These are phyloP conservation scores for Athripsodes cinereus DNA, from an alignment of 2,888 invertebrate genomes.

Conservation along the genomic window DNA sequence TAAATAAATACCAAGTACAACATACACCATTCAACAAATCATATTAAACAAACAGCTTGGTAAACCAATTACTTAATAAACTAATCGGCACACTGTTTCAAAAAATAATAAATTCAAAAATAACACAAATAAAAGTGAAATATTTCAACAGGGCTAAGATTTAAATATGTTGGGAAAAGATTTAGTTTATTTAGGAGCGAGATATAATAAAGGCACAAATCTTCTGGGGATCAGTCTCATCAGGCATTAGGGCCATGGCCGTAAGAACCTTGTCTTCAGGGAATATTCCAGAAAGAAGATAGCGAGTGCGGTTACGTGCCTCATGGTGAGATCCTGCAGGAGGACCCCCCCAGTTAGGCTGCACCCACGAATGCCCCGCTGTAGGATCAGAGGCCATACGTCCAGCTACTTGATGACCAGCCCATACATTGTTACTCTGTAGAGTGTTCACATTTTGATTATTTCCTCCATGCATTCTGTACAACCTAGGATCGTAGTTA, in stretches of 20 bases:
- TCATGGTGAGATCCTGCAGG: conserved; percentile 40
- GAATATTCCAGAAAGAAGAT: conserved; percentile 86
- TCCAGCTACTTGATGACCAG: conserved; percentile 53
- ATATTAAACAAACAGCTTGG: no score
- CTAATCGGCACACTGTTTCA: no score
- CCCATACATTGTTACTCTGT: conserved; percentile 27
- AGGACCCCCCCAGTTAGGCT: conserved; percentile 29
- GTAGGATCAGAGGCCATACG: conserved; percentile 70
- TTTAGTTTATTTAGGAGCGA: conserved; percentile 33
- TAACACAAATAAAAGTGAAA: no score
- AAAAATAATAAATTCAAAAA: no score
- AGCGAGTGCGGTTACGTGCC: conserved; percentile 71
- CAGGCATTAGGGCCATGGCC: conserved; percentile 83
- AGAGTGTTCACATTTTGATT: conserved; percentile 25
- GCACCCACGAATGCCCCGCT: conserved; percentile 40
- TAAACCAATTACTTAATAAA: no score
- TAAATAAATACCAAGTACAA: no score
- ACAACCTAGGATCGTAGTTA: conserved; percentile 65
- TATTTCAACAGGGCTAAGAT: no score
- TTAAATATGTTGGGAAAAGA: no score
- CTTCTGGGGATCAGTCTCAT: conserved; percentile 82
- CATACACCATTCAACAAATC: no score
- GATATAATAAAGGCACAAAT: conserved; percentile 82
- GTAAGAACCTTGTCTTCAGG: conserved; percentile 84
- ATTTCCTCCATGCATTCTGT: conserved; percentile 35